These are phyloP conservation scores for Subanguina moxae DNA, from an alignment of 1,140 invertebrate species.

Conservation along the genomic window DNA sequence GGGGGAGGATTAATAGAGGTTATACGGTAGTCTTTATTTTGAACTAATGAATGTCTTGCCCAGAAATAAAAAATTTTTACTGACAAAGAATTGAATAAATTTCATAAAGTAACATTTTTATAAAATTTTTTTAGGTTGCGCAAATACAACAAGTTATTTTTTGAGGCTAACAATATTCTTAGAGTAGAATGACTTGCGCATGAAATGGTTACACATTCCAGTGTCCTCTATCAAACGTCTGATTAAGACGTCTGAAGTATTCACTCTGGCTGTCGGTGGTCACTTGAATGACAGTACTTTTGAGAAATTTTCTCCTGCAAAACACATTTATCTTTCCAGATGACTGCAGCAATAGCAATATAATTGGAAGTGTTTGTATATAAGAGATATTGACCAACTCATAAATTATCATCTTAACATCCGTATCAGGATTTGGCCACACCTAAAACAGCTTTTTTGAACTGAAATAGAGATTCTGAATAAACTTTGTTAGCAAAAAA, in stretches of 20 bases:
- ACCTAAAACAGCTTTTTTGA: background rate
- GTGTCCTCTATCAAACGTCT: background rate
- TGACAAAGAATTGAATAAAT: no score
- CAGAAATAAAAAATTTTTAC: no score
- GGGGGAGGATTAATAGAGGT: no score
- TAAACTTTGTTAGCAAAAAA: background rate
- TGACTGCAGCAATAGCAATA: background rate
- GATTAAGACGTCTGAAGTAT: background rate
- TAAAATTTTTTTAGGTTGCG: no score
- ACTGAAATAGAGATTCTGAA: no score
- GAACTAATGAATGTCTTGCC: no score
- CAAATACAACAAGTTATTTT: no score
- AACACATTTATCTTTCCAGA: background rate
- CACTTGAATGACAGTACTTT: background rate
- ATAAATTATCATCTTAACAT: slow-evolving; percentile 1
- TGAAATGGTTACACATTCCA: no score
- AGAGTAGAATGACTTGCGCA: no score
- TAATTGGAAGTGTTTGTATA: background rate
- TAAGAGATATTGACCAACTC: background rate
- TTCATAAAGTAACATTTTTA: no score
- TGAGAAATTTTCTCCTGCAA: background rate
- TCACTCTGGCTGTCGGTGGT: background rate
- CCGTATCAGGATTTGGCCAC: background rate
- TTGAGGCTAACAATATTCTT: no score
- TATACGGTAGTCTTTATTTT: no score